Percentiles rank a stretch among this genome's conserved stretches.
Conservation (phyloP, 2,113 vertebrate species). For the Larimichthys crocea region DNA sequence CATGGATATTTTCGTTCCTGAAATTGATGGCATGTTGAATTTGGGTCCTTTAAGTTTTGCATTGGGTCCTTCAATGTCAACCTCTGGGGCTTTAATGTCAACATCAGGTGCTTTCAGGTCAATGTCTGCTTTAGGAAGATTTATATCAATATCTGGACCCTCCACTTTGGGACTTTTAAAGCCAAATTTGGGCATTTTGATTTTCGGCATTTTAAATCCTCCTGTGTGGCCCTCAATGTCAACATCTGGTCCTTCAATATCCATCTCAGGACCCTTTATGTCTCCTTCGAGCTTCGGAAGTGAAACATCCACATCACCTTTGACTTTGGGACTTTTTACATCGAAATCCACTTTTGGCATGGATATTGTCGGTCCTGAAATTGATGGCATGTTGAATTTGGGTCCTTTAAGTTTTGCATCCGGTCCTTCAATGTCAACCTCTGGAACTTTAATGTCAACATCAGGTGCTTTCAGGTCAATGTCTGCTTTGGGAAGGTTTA, state of each 20-base stretch:
- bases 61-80: conserved; percentile 9
- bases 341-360: too few relatives aligned
- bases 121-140: neutral
- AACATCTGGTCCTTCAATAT: neutral
- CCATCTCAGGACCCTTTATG: neutral
- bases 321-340: neutral
- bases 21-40: neutral
- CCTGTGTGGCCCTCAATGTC: neutral
- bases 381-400: neutral
- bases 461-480: neutral
- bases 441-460: neutral
- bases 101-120: conserved; percentile 5
- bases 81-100: neutral
- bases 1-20: neutral
- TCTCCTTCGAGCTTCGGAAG: conserved; percentile 34
- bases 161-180: neutral
- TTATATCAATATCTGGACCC: neutral
- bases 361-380: neutral
- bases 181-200: conserved; percentile 16
- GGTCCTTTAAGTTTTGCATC: neutral
- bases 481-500: neutral
- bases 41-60: neutral
- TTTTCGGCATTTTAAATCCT: conserved; percentile 39
- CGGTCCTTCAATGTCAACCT: conserved; percentile 5
- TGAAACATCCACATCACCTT: conserved; percentile 34